Evolutionary conservation across 2,113 vertebrate genomes (phyloP), one percentile per base, ranked within the genome.

Genomic region (Lepisosteus osseus): DNA sequence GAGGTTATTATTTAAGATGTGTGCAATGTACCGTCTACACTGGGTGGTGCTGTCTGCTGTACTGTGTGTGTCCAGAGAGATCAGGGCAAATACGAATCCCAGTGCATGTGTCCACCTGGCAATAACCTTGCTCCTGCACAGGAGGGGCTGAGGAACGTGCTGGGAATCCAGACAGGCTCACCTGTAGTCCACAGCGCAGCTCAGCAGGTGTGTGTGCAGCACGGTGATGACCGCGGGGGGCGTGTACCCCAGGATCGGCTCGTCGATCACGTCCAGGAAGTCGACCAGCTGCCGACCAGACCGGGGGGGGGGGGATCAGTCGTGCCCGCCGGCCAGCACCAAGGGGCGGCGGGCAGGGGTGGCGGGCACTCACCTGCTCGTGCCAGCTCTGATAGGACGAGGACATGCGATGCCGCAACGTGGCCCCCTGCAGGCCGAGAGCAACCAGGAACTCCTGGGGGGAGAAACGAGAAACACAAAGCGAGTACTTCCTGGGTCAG

Each of bases 171-270:
- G n/a, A 2, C 13, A 12, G 12, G 3, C 15, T 9, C 80, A 95
- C 95, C 95, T 92, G 88, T 96, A 97, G 79, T 97, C 95, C 15
- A 97, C 90, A 0, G 95, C 94, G 13, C 95, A 97, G 77, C 93
- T 93, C 65, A 93, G 90, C 2, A 97, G 89, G 77, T 96, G 95
- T 6, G 93, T 94, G 83, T 97, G 95, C 3, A 96, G 89, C 65
- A 97, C 79, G 0, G 95, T 97, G 73, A 97, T 95, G 78, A 96
- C 89, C 0, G 92, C 90, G 2, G 95, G 95, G 6, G 95, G 85
- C 17, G 89, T 90, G 83, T 96, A 97, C 73, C 95, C 95, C 77
- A 97, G 87, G 63, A 97, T 94, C 0, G 94, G 93, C 74, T 96
- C 95, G 5, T 97, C 95, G 14, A 93, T 85, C 69, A 97, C 95